These are phyloP conservation scores for Musca vetustissima DNA, from an alignment of 1,140 invertebrate species.

Conservation along the genomic window DNA sequence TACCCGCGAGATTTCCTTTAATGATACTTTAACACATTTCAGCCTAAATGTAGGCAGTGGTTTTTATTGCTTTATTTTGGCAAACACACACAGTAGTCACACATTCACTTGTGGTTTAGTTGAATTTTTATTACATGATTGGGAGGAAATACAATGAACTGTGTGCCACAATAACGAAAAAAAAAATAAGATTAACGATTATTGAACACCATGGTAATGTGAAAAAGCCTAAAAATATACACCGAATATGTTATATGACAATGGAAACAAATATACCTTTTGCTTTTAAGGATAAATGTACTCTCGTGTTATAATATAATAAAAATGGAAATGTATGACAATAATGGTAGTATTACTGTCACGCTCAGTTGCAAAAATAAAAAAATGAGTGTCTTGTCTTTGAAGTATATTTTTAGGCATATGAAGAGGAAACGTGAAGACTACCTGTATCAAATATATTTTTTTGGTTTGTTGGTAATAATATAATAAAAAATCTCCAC, in stretches of 20 bases:
- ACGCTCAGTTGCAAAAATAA: too few relatives aligned
- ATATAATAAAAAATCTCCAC: neutral
- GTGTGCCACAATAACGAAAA: too few relatives aligned
- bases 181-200: neutral
- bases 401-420: too few relatives aligned
- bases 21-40: conserved; percentile 17
- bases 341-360: too few relatives aligned
- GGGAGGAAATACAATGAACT: too few relatives aligned
- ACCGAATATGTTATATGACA: neutral
- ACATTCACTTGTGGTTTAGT: conserved; percentile 18
- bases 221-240: neutral
- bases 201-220: neutral
- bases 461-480: too few relatives aligned
- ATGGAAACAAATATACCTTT: too few relatives aligned
- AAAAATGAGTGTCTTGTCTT: too few relatives aligned
- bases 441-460: neutral
- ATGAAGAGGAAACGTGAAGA: neutral
- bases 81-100: neutral
- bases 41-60: conserved; percentile 11
- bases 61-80: conserved; percentile 13
- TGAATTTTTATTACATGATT: conserved; percentile 4
- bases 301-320: too few relatives aligned
- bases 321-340: too few relatives aligned
- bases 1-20: conserved; percentile 19
- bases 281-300: too few relatives aligned